Conservation (phyloP, 2,888 invertebrate species). For the Odontothrips loti region DNA sequence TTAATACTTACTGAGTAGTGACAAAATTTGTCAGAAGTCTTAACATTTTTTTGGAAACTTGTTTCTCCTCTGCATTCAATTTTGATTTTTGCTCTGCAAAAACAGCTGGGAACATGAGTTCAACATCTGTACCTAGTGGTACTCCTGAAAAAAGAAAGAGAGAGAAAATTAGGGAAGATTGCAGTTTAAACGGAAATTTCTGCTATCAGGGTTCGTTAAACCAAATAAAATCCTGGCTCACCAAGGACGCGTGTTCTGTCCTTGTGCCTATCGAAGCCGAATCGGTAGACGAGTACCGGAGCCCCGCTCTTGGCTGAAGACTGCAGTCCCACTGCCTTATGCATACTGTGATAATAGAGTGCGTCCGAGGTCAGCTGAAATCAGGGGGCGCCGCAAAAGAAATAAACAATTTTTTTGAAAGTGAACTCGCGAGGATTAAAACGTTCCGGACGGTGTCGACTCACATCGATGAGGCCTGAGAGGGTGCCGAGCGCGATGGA, state of each 20-base stretch:
- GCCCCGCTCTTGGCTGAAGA: not conserved
- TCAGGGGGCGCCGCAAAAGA: too few relatives aligned
- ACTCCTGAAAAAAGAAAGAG: not conserved
- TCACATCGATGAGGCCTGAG: not conserved
- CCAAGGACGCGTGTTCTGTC: not conserved
- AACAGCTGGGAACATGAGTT: not conserved
- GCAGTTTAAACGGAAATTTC: not conserved
- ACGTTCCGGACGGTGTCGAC: not conserved
- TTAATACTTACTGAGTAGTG: not conserved
- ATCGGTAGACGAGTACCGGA: not conserved
- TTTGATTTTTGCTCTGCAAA: constrained; percentile 1
- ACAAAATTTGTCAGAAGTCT: not conserved
- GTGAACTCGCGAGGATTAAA: not conserved
- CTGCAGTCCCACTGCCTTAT: not conserved
- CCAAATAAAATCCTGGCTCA: not conserved
- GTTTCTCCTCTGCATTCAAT: not conserved
- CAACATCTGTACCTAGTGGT: not conserved
- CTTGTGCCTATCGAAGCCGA: not conserved
- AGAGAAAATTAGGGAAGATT: not conserved
- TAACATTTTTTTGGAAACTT: not conserved
- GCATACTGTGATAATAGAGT: not conserved
- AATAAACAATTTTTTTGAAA: too few relatives aligned
- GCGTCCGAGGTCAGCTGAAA: not conserved
- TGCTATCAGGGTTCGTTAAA: not conserved
- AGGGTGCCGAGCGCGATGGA: not conserved